Base-by-base conservation (phyloP, 2,113 vertebrate species). In the Hucho hucho region DNA sequence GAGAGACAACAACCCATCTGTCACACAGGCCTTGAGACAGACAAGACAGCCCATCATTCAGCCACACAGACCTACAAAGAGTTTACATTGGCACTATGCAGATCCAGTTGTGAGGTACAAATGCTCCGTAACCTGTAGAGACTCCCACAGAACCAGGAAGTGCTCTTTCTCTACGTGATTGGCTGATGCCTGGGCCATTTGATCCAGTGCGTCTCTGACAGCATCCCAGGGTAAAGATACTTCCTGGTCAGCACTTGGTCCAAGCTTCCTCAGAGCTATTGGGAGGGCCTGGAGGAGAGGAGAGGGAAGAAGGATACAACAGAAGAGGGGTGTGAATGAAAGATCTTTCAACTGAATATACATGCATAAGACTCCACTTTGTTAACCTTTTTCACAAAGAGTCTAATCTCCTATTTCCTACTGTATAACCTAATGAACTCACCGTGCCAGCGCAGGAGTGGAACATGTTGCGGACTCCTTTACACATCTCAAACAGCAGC, bases 401-500 rank as follows among this genome's bases (percentile, higher is more conserved):
- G 37, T 43, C 37, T 43, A 43, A 43, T 43, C 9, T 12, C 9
- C 9, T 43, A 43, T 53, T 53, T 53, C 9, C 37, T 18, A 53
- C 49, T 53, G 3, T 16, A 5, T 53, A 18, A 18, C 18, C 61
- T n/a, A 2, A 61, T 64, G 14, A 29, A 73, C 76, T 95, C 89
- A 99, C 98, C 79, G 75, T 94, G 65, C 87, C 85, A 18, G 96
- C 78, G 64, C 94, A 96, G 9, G 98, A 99, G 82, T 99, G 97
- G 82, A 99, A 97, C 96, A 96, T 97, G 81, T 94, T 93, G 81
- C 94, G 91, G 82, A 99, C 97, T 63, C 98, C 97, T 92, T 92
- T 98, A 89, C 96, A 98, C 95, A 98, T 98, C 87, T 98, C 95
- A 83, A 99, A 99, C 72, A 99, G 88, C 76, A 99, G 92, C 75